Base-by-base conservation (phyloP, 2,888 invertebrate genomes). In the Cactoblastis cactorum region DNA sequence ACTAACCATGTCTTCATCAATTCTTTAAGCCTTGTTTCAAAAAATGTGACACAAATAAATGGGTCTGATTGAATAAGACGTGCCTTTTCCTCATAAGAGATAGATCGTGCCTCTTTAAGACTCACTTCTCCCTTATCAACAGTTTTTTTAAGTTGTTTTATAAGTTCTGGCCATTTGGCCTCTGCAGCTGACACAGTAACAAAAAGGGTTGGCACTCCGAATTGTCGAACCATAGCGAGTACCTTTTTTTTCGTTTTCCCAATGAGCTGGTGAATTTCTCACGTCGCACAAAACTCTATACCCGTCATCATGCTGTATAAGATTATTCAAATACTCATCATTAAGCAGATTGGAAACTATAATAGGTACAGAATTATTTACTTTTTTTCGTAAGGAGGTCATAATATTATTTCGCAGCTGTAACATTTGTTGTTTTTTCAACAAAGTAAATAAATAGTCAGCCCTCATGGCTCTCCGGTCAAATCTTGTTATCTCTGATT, bases 211-310 rank as follows among this genome's bases (percentile, higher is more conserved):
- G 37, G 37, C 3, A 54, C 54, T 22, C 54, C 54, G 35, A 54
- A 54, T 39, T 54, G 54, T 39, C 51, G 22, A 14, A 51, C 35
- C 51, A 51, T 51, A 38, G 34, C 47, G 8, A 47, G 17, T 17
- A 51, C 8, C 14, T 56, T 55, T 46, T 58, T 62, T 55, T 35
- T 57, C 56, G 8, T n/a, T 46, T 55, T 58, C 58, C 61, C 65
- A 63, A 51, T 61, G 59, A 5, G 55, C 43, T 34, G 63, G 54
- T 34, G 53, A 55, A 53, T 55, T 55, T 47, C 55, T 50, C 15
- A 60, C 46, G 14, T 53, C 49, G 19, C 53, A 37, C 28, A 61
- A 47, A 15, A 37, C 37, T 15, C 9, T 12, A 14, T 37, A 37
- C 4, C 37, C 37, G 9, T 37, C 37, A 15, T 37, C 37, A 37